Evolutionary conservation across 2,888 invertebrate species (phyloP), one percentile per base, ranked within the genome.

Genomic region (Theristus sp.): DNA sequence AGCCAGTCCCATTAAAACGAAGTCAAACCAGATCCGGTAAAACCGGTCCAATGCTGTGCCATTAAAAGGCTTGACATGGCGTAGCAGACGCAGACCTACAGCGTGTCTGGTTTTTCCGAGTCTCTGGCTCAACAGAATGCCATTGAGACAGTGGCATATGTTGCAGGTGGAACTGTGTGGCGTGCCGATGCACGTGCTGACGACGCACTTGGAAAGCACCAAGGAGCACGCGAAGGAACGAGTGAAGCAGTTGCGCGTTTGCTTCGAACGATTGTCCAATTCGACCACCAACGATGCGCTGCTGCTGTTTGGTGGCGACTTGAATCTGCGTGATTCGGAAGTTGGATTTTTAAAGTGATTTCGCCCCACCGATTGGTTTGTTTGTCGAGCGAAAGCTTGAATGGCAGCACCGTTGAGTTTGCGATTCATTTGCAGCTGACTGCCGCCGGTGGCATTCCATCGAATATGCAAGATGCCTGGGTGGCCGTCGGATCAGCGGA

Each of bases 171-270:
- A n/a, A n/a, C n/a, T n/a, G n/a, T n/a, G n/a, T n/a, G n/a, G n/a
- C 28, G 24, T 60, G 30, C 6, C 6, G 56, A 66, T 79, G 28
- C 67, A 66, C n/a, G 66, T 81, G 47, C 66, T 81, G 60, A 81
- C 79, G 56, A 75, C 78, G 3, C 81, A 81, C 69, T 69, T 81
- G 63, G 81, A 81, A 68, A 80, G 80, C 66, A 79, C 79, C 1
- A 73, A 69, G 59, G 76, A 77, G 1, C 73, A 74, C 65, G 64
- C 74, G 1, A 67, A 64, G 0, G 77, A 77, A 64, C 68, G 81
- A 49, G 70, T 72, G 49, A 67, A 67, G 1, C 81, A 81, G 65
- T 29, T 62, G 52, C n/a, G 49, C 6, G 10, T 6, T 13, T 38
- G 38, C 38, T 38, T 38, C 38, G 17, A 6, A 38, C 6, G 17